These are phyloP conservation scores for Catocala sponsa DNA, from an alignment of 2,888 invertebrate species.

Conservation along the genomic window DNA sequence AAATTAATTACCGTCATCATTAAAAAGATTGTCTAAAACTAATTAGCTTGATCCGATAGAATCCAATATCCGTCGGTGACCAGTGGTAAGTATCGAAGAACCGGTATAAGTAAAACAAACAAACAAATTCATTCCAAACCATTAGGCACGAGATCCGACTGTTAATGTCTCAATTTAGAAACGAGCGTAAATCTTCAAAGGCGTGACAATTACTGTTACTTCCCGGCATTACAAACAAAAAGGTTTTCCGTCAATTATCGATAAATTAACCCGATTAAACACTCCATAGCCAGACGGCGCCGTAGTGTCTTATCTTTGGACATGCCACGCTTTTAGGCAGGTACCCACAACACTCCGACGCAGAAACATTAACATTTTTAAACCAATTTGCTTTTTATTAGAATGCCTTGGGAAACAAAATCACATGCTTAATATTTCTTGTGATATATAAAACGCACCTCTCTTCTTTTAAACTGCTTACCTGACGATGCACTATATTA, in stretches of 20 bases:
- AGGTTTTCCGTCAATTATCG: conserved; percentile 88
- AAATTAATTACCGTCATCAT: conserved; percentile 45
- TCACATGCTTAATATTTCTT: conserved; percentile 30
- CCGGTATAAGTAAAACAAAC: conserved; percentile 84
- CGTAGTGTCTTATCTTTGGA: conserved; percentile 82
- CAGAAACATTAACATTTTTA: conserved; percentile 77
- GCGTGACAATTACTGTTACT: conserved; percentile 89
- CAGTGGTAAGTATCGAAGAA: conserved; percentile 71
- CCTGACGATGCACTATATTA: no score
- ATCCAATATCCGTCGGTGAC: conserved; percentile 60
- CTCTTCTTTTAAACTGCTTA: background rate
- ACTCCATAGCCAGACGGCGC: conserved; percentile 84
- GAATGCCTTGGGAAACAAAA: conserved; percentile 58
- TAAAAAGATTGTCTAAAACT: conserved; percentile 55
- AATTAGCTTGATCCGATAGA: conserved; percentile 66
- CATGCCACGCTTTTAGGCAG: conserved; percentile 87
- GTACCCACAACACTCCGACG: conserved; percentile 74
- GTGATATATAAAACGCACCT: conserved; percentile 6
- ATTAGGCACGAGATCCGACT: conserved; percentile 87
- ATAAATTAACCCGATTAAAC: conserved; percentile 88
- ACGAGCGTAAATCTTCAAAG: conserved; percentile 88
- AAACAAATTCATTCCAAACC: conserved; percentile 87
- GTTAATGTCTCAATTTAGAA: conserved; percentile 88
- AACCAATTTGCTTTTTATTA: conserved; percentile 85
- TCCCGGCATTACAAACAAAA: conserved; percentile 87